Conservation (phyloP, 2,888 invertebrate species). For the Caenorhabditis sp. region DNA sequence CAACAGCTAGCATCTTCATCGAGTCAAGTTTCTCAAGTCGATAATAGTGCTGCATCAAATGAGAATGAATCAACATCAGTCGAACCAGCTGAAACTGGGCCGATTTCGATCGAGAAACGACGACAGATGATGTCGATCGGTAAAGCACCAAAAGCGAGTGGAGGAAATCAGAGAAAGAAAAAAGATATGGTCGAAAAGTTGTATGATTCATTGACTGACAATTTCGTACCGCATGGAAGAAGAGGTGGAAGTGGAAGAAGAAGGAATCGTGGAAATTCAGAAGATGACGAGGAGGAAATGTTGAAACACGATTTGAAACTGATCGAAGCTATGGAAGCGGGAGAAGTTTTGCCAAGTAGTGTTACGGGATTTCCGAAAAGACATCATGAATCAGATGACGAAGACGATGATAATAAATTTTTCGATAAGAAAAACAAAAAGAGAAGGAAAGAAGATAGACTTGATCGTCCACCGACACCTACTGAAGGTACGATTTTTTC, state of each 20-base stretch:
- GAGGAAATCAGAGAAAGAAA: conserved; percentile 47
- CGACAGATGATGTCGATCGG: conserved; percentile 66
- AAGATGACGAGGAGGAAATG: conserved; percentile 36
- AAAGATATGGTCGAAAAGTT: conserved; percentile 65
- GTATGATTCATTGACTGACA: conserved; percentile 68
- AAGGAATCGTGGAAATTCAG: conserved; percentile 19
- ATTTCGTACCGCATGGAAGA: conserved; percentile 60
- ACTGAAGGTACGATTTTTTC: no score
- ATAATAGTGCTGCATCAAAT: background rate
- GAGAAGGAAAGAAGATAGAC: conserved; percentile 39
- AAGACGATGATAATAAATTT: conserved; percentile 38
- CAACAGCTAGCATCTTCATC: background rate
- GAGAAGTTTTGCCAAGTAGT: conserved; percentile 20
- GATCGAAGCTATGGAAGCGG: conserved; percentile 44
- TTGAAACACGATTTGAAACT: conserved; percentile 39
- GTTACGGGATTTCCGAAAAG: conserved; percentile 18
- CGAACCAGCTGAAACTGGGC: conserved; percentile 5
- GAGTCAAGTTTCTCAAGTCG: background rate
- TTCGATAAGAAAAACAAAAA: conserved; percentile 43
- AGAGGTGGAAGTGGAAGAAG: conserved; percentile 49
- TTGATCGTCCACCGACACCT: conserved; percentile 66
- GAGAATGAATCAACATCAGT: background rate
- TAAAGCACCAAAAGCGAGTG: conserved; percentile 64
- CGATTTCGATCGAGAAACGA: conserved; percentile 43
- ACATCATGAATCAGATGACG: background rate